A percentile compares a stretch with the other conserved stretches of the same genome.
Evolutionary conservation across 2,113 vertebrate species (phyloP).

Genomic region (Mirza zaza): DNA sequence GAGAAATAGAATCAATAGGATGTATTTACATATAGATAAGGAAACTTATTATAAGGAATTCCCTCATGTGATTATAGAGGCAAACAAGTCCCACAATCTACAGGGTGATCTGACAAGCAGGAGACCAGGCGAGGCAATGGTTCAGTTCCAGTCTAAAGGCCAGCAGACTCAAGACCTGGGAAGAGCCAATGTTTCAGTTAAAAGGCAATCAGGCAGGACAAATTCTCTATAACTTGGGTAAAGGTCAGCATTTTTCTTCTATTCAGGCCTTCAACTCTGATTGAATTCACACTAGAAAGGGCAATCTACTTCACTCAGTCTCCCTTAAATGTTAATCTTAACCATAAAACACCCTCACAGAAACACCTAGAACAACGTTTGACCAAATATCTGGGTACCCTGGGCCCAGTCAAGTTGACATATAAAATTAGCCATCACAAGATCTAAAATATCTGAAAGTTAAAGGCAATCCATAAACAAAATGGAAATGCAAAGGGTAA

Average conservation of each 20-base stretch:
- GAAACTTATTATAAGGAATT: neutral
- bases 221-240: neutral
- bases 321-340: neutral
- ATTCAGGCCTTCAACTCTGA: neutral
- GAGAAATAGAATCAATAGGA: neutral
- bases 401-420: neutral
- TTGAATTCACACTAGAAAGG: neutral
- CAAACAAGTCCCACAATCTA: neutral
- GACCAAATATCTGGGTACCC: neutral
- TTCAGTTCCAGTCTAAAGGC: neutral
- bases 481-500: neutral
- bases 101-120: neutral
- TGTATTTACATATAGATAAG: neutral
- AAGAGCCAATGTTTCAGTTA: neutral
- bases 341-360: neutral
- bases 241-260: neutral
- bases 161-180: neutral
- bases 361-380: neutral
- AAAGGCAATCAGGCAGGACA: neutral
- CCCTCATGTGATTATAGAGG: neutral
- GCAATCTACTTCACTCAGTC: neutral
- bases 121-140: neutral
- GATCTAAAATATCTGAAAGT: neutral
- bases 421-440: neutral
- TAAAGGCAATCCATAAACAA: neutral